A percentile compares a stretch with the other conserved stretches of the same genome.
These are phyloP conservation scores for Marmota flaviventris DNA, from an alignment of 2,113 vertebrate species.

Conservation along the genomic window DNA sequence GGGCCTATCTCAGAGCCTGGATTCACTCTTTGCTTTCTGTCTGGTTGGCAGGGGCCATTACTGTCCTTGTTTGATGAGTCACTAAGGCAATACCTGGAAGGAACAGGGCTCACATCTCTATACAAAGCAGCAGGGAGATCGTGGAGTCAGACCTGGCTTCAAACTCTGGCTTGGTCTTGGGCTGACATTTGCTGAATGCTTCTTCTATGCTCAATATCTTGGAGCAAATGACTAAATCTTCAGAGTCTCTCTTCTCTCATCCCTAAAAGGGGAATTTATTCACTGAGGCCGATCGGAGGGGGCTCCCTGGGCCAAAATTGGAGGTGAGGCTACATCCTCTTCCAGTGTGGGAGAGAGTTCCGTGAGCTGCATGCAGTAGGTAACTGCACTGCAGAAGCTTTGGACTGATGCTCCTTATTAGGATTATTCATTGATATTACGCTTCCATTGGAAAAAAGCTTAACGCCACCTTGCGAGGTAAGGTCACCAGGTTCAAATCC, in stretches of 20 bases:
- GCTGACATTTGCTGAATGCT: neutral
- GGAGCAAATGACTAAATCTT: neutral
- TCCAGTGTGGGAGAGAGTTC: fast-evolving
- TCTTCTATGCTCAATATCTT: neutral
- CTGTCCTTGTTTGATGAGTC: neutral
- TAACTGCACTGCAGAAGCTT: neutral
- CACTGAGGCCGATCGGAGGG: neutral
- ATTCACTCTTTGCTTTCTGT: neutral
- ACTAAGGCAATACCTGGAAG: neutral
- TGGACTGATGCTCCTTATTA: neutral
- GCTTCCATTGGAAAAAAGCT: neutral
- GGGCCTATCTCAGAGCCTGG: neutral
- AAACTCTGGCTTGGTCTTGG: neutral
- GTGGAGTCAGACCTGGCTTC: neutral
- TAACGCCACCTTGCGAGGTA: too few relatives aligned
- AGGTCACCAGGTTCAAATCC: neutral
- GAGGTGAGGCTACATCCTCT: neutral
- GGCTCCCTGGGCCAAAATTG: neutral
- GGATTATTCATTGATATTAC: neutral
- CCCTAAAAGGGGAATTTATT: neutral
- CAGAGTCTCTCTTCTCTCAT: too few relatives aligned
- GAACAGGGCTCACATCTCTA: neutral
- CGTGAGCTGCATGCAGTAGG: neutral
- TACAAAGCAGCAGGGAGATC: neutral
- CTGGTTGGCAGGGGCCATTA: neutral